Evolutionary conservation across 2,797 vertebrate species (phyloP), one percentile per base, ranked within the genome.

Genomic region (Gastrophryne carolinensis): DNA sequence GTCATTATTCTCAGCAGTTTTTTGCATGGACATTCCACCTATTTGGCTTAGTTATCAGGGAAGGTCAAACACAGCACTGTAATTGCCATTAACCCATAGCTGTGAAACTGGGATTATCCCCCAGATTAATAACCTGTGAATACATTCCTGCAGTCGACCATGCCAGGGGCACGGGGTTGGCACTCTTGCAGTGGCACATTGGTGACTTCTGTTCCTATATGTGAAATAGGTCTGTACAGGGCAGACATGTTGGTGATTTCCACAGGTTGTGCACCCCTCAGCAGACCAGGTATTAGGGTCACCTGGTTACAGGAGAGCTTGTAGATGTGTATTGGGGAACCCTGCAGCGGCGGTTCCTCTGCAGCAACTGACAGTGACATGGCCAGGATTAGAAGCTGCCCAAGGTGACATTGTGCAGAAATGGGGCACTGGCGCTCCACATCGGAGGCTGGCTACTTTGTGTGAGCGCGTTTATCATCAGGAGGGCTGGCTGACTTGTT

Each of bases 321-420:
- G 35, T 37, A n/a, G n/a, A n/a, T n/a, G n/a, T 10, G 9, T 37
- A 12, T 37, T 37, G 2, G 9, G 35, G 13, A 12, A 7, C 19
- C 41, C 41, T 44, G 41, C 41, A 44, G 41, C 19, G 41, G 5
- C 13, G 8, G 3, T 12, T 44, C 19, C 41, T 44, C 41, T 44
- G 41, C 41, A 17, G 41, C 41, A 44, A 44, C n/a, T 44, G n/a
- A 17, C 41, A 15, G 19, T 44, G n/a, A n/a, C 41, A 15, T n/a
- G n/a, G 19, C 15, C 19, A 4, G 41, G 41, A 17, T n/a, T 44
- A 6, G 41, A 19, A 27, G 24, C 23, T 52, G 41, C 39, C 54
- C 73, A 75, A 75, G 73, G 73, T 75, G 54, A 75, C 73, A 50
- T 75, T 75, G 63, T 61, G 53, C 50, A 17, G 27, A 30, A 30